These are phyloP conservation scores for Prionailurus viverrinus DNA, from an alignment of 2,113 vertebrate species.

Conservation along the genomic window DNA sequence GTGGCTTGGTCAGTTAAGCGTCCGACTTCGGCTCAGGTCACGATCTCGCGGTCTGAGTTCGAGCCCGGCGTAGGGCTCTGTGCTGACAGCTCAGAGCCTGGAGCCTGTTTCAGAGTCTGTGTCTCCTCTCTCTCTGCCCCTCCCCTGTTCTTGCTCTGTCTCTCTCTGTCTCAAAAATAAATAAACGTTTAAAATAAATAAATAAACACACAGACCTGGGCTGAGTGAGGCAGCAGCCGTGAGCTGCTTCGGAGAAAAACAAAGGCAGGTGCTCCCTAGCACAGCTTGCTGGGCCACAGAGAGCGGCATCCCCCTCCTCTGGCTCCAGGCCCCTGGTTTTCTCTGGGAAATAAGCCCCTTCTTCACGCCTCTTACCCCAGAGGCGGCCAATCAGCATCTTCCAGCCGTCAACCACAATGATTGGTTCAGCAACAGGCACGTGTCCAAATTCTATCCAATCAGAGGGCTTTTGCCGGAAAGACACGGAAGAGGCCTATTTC, in stretches of 20 bases:
- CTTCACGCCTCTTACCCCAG: neutral
- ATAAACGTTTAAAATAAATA: no score
- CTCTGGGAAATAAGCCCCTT: neutral
- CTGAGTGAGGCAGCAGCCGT: neutral
- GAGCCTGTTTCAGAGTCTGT: no score
- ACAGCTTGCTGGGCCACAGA: neutral
- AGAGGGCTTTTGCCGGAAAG: constrained; percentile 12
- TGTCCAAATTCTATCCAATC: constrained; percentile 43
- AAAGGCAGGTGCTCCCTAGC: neutral
- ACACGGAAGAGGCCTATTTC: no score
- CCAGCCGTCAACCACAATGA: neutral
- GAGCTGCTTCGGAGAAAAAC: neutral
- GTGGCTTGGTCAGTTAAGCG: no score
- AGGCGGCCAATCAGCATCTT: neutral
- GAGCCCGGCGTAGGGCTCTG: no score
- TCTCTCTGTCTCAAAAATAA: no score
- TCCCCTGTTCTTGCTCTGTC: no score
- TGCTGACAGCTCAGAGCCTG: no score
- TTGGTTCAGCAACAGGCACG: neutral
- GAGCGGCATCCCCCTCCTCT: neutral
- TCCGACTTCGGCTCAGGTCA: no score
- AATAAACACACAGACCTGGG: neutral
- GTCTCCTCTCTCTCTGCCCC: no score
- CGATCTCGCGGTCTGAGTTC: no score
- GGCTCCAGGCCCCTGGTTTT: no score